Evolutionary conservation across 2,113 vertebrate genomes (phyloP).

Genomic region (Coregonus clupeaformis): DNA sequence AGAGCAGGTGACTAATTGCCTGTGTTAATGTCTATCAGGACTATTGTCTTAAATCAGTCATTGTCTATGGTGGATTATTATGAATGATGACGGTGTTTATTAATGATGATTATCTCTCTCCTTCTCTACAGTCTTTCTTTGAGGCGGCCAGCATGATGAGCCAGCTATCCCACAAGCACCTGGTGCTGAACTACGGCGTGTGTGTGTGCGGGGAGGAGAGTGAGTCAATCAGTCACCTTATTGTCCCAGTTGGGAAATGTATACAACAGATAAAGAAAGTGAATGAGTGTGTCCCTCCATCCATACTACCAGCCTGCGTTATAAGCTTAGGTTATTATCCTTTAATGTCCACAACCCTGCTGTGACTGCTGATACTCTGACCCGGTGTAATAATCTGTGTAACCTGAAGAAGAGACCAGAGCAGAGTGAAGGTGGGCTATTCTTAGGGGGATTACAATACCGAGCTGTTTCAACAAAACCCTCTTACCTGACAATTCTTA

Average conservation of each 20-base stretch:
- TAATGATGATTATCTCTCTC: conserved; percentile 5
- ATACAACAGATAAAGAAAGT: too few species aligned
- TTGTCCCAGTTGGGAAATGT: background rate
- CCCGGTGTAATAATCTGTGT: background rate
- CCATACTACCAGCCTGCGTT: background rate
- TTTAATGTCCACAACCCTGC: background rate
- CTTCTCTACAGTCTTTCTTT: conserved; percentile 86
- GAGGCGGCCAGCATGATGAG: conserved; percentile 99
- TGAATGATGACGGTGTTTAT: too few species aligned
- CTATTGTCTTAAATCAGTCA: too few species aligned
- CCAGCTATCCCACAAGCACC: conserved; percentile 94
- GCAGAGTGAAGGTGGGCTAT: background rate
- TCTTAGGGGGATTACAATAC: background rate
- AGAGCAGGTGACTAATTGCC: too few species aligned
- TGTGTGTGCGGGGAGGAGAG: conserved; percentile 96
- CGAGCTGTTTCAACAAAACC: background rate
- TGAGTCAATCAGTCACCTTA: conserved; percentile 74
- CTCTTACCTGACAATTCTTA: background rate
- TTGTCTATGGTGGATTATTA: too few species aligned
- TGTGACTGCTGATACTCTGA: background rate
- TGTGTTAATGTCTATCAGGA: too few species aligned
- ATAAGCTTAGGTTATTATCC: background rate
- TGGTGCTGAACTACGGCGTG: conserved; percentile 95
- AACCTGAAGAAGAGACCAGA: background rate
- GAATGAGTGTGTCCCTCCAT: too few species aligned